A percentile compares a stretch with the other conserved stretches of the same genome.
Evolutionary conservation across 2,888 invertebrate genomes (phyloP).

Genomic region (Alsophila aescularia): DNA sequence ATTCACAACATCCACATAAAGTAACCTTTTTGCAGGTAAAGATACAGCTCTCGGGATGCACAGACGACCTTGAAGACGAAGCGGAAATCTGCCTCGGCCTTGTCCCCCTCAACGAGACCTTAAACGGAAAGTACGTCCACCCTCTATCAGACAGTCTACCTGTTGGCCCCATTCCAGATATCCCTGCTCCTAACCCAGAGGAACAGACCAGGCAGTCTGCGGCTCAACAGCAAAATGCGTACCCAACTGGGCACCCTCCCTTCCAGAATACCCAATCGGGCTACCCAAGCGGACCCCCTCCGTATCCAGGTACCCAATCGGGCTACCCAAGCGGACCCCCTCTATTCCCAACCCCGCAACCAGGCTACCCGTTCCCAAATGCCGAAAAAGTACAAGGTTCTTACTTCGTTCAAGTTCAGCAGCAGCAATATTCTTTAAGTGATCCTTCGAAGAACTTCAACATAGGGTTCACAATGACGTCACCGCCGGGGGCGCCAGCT

Average conservation of each 20-base stretch:
- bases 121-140: constrained; percentile 47
- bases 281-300: neutral
- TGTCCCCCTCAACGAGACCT: constrained; percentile 48
- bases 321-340: neutral
- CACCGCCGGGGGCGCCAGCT: neutral
- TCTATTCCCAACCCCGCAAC: neutral
- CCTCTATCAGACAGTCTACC: constrained; percentile 59
- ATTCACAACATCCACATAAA: too few relatives aligned
- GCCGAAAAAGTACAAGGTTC: neutral
- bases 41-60: constrained; percentile 65
- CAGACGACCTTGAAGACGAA: constrained; percentile 59
- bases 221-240: constrained; percentile 3
- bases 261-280: neutral
- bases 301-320: neutral
- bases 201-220: neutral
- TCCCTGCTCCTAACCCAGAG: neutral
- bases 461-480: constrained; percentile 26
- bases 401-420: constrained; percentile 4
- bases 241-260: neutral
- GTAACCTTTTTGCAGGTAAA: constrained; percentile 50
- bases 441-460: constrained; percentile 30
- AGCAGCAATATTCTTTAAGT: constrained; percentile 8
- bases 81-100: constrained; percentile 62
- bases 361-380: neutral
- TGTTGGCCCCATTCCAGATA: constrained; percentile 48